Evolutionary conservation across 2,888 invertebrate genomes (phyloP).

Genomic region (Ormia ochracea): DNA sequence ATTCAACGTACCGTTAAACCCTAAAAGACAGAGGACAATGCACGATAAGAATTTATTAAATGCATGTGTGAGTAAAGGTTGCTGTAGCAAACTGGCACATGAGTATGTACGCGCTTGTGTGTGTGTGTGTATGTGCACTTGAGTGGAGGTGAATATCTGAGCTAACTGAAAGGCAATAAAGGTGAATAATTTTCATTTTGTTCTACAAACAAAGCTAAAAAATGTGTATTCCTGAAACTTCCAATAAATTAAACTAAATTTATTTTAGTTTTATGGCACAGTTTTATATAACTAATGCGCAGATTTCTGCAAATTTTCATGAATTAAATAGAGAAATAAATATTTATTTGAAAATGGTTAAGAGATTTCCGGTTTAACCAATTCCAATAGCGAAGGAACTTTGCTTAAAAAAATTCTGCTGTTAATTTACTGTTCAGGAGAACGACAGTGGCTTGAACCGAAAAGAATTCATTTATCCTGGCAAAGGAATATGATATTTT

Average conservation of each 20-base stretch:
- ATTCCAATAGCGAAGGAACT: too few relatives aligned
- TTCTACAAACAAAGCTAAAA: background rate
- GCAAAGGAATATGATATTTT: too few relatives aligned
- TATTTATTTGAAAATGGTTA: background rate
- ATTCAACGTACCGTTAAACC: slow-evolving; percentile 68
- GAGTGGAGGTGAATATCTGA: background rate
- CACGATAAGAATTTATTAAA: slow-evolving; percentile 69
- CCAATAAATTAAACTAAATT: slow-evolving; percentile 23
- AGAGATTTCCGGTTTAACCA: background rate
- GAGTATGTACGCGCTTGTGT: background rate
- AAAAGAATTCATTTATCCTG: too few relatives aligned
- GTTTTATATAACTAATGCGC: background rate
- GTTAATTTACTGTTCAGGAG: too few relatives aligned
- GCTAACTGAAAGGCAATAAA: slow-evolving; percentile 12
- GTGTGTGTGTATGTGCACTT: background rate
- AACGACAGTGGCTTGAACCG: too few relatives aligned
- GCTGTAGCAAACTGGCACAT: background rate
- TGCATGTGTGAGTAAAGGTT: background rate
- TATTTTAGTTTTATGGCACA: background rate
- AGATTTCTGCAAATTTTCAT: background rate
- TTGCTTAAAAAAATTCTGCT: too few relatives aligned
- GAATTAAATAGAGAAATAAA: background rate
- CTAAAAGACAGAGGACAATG: slow-evolving; percentile 67
- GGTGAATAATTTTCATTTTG: slow-evolving; percentile 15
- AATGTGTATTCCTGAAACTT: slow-evolving; percentile 38